A percentile compares a stretch with the other conserved stretches of the same genome.
Evolutionary conservation across 2,113 vertebrate species (phyloP).

Genomic region (Pipra filicauda): DNA sequence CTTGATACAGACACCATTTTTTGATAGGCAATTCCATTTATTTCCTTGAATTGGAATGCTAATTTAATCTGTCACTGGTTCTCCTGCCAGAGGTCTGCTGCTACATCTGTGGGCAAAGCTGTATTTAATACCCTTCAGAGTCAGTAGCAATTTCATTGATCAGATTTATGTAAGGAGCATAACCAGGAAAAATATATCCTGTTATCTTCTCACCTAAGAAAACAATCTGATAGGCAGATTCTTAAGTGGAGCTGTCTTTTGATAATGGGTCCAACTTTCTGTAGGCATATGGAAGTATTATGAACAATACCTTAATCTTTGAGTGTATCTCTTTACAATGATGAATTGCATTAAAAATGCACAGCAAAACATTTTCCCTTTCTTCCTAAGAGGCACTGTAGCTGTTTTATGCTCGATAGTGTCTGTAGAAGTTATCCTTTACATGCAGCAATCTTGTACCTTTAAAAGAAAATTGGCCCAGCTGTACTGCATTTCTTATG

Average conservation of each 20-base stretch:
- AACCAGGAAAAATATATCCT: not conserved
- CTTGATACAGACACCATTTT: constrained; percentile 35
- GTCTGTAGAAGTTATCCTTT: not conserved
- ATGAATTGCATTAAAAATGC: constrained; percentile 47
- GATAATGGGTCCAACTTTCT: constrained; percentile 28
- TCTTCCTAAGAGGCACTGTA: not conserved
- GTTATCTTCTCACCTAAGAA: constrained; percentile 41
- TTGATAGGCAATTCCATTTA: constrained; percentile 14
- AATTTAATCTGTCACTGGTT: constrained; percentile 47
- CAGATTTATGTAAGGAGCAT: not conserved
- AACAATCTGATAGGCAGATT: constrained; percentile 1
- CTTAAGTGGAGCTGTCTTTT: not conserved
- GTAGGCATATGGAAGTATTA: not conserved
- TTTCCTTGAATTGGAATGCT: constrained; percentile 8
- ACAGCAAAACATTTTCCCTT: not conserved
- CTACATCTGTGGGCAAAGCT: constrained; percentile 33
- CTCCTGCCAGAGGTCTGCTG: constrained; percentile 47
- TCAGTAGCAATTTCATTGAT: constrained; percentile 15
- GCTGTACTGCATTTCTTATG: not conserved
- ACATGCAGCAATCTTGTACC: not conserved
- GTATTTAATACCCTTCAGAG: constrained; percentile 35
- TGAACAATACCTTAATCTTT: not conserved
- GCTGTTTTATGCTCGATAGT: not conserved
- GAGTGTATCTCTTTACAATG: not conserved
- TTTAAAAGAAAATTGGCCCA: not conserved